phyloP scores from a whole-genome alignment of 2,113 vertebrate genomes.

The Lipotes vexillifer region DNA sequence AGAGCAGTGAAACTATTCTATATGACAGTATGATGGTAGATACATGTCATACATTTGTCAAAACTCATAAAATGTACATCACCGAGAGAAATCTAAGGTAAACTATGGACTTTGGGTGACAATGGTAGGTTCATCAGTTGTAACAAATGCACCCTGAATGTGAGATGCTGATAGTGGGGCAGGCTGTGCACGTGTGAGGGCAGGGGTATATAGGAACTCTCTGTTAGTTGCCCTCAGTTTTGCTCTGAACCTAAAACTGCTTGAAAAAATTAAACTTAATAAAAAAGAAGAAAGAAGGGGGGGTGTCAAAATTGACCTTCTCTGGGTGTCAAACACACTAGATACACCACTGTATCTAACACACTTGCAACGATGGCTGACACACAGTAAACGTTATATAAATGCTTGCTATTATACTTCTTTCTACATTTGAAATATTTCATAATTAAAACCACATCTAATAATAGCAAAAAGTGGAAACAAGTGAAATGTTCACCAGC shows the following conservation, averaged over 20 bases:
- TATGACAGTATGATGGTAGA: neutral
- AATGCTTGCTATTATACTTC: neutral
- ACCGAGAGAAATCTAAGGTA: neutral
- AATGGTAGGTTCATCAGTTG: neutral
- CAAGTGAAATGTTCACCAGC: neutral
- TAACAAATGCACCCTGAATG: neutral
- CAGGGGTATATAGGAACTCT: neutral
- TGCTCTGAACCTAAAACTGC: neutral
- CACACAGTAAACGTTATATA: neutral
- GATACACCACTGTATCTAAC: neutral
- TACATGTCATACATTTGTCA: neutral
- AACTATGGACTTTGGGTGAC: neutral
- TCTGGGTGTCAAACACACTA: neutral
- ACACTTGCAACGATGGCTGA: neutral
- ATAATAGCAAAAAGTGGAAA: neutral
- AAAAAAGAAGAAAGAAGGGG: neutral
- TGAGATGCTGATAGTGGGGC: neutral
- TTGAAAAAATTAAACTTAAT: neutral
- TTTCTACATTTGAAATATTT: constrained; percentile 1
- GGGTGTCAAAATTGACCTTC: neutral
- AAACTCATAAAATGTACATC: neutral
- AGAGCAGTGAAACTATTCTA: neutral
- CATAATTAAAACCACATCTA: neutral
- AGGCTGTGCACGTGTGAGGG: neutral
- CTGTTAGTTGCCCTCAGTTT: neutral